Evolutionary conservation across 2,113 vertebrate genomes (phyloP).

Genomic region (Lipophrys pholis): DNA sequence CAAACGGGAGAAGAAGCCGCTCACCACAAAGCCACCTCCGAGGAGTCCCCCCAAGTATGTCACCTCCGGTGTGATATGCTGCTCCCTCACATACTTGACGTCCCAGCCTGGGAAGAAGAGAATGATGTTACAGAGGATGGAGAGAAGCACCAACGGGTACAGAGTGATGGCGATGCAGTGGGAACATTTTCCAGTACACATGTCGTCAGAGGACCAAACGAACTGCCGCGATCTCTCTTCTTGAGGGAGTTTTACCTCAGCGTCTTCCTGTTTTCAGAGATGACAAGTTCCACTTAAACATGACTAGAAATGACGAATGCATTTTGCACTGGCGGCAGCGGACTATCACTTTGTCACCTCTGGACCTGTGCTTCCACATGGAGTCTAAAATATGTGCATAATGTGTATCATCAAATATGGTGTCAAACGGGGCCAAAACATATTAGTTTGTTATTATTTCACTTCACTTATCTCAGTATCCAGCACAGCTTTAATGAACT

Average conservation of each 20-base stretch:
- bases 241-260: accelerated
- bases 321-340: not conserved
- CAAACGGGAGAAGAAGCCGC: conserved; percentile 10
- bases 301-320: not conserved
- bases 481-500: too few relatives aligned
- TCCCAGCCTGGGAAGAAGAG: conserved; percentile 82
- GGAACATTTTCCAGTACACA: conserved; percentile 84
- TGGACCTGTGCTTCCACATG: too few relatives aligned
- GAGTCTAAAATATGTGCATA: too few relatives aligned
- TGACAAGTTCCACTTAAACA: not conserved
- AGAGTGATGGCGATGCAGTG: conserved; percentile 71
- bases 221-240: not conserved
- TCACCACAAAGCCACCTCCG: conserved; percentile 84
- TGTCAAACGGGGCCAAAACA: too few relatives aligned
- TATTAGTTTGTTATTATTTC: too few relatives aligned
- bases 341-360: too few relatives aligned
- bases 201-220: conserved; percentile 32
- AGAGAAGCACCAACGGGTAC: conserved; percentile 78
- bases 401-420: too few relatives aligned
- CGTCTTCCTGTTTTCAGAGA: conserved; percentile 37
- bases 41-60: conserved; percentile 84
- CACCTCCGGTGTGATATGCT: conserved; percentile 79
- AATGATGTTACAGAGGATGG: conserved; percentile 81
- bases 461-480: too few relatives aligned
- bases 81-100: conserved; percentile 62